Evolutionary conservation across 2,797 vertebrate genomes (phyloP), one percentile per base, ranked within the genome.

Genomic region (Channallabes apus): DNA sequence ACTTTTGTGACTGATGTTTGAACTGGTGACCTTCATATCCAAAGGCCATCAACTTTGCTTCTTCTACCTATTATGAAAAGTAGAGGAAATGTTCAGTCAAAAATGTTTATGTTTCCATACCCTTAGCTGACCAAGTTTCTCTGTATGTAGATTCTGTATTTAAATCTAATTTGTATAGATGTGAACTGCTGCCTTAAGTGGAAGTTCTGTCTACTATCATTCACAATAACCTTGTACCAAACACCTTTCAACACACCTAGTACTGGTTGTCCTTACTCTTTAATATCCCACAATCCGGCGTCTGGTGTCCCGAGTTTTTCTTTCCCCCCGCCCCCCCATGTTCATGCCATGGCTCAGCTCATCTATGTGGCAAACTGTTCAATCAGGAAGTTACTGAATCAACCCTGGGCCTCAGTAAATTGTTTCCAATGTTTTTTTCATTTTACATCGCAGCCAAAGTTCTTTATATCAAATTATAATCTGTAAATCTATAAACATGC

Each of bases 401-500:
- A 51, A 65, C 77, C 41, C 61, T 18, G 78, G 78, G 61, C 24
- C 77, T 80, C 35, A 41, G 62, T 64, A 62, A 80, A 80, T n/a
- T 17, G 27, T 41, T 62, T n/a, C 0, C n/a, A 61, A 24, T n/a
- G 24, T 62, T 77, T 38, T 78, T 77, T 38, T 38, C 8, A 76
- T 58, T 56, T 38, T 80, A 80, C 20, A 80, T 64, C 2, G 3
- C 6, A 46, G 77, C 78, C 78, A 80, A 80, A 65, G n/a, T 27
- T 38, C 61, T 78, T 65, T 80, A 65, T 65, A 18, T 65, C 61
- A 65, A 65, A 65, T 79, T 79, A 15, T 20, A 61, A 59, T 59
- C 75, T 78, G 20, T 46, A 46, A 80, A 80, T 65, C 61, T 80
- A 62, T 54, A 80, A 80, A 80, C 79, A 80, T 80, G 62, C 62